Evolutionary conservation across 2,113 vertebrate species (phyloP), one percentile per base, ranked within the genome.

Genomic region (Entelurus aequoreus): DNA sequence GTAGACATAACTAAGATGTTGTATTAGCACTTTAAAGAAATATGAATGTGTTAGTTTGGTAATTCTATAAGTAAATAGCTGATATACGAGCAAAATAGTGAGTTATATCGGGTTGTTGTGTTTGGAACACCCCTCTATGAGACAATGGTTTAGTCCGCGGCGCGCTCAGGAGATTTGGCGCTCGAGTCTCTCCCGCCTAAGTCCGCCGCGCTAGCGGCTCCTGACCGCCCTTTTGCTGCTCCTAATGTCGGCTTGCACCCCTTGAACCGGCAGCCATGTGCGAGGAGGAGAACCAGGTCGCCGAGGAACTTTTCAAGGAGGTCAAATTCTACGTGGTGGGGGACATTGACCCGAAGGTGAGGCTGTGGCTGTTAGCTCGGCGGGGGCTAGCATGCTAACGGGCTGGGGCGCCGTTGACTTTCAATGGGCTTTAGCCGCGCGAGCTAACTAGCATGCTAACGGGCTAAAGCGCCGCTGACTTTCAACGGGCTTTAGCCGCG

Each of bases 311-410:
- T 84, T 98, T 98, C 74, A 94, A 93, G 88, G 94, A 98, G 74
- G 94, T 98, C 80, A 98, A 98, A 89, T 98, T 94, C 86, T 98
- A 96, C 90, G 91, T 92, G 76, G 96, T 97, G 71, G 96, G 96
- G 74, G 96, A 98, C 84, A 91, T 98, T 84, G 95, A 98, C 69
- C 93, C 92, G 65, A 91, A 95, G 96, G 96, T 98, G 89, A 86
- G 84, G 53, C 51, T 63, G 47, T 69, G 68, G 54, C 60, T 55
- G 65, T 75, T 82, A 85, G 80, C 84, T 68, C 69, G 36, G 56
- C 67, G 44, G 51, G 63, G 80, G 19, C 84, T 78, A 61, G 48
- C 16, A 54, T 59, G 62, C 12, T 82, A 86, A 74, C 69, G 79
- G 64, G 78, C 69, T 77, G 68, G 84, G 63, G 54, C 54, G 28